These are phyloP conservation scores for Cryptus armator DNA, from an alignment of 2,888 invertebrate genomes.

Conservation along the genomic window DNA sequence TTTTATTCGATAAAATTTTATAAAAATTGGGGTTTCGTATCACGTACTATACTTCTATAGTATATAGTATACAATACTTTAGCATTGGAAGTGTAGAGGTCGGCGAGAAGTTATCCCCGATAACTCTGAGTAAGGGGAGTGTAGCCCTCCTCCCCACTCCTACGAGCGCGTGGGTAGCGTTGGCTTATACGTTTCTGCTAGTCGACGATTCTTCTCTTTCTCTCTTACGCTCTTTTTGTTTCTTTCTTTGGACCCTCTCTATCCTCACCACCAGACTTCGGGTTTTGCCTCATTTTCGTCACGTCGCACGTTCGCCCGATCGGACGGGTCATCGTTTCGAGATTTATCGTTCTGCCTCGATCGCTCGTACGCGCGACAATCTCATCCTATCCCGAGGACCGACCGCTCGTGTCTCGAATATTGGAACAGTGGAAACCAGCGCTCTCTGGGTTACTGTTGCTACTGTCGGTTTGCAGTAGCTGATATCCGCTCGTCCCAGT, in stretches of 20 bases:
- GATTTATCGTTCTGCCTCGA: conserved; percentile 70
- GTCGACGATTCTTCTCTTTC: conserved; percentile 20
- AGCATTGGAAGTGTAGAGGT: conserved; percentile 61
- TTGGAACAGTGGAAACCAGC: conserved; percentile 44
- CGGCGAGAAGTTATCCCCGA: conserved; percentile 62
- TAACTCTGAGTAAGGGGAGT: conserved; percentile 53
- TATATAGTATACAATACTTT: conserved; percentile 61
- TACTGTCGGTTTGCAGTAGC: conserved; percentile 35
- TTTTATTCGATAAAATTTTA: conserved; percentile 46
- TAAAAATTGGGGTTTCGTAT: conserved; percentile 61
- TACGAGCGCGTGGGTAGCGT: background rate
- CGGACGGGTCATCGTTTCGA: conserved; percentile 70
- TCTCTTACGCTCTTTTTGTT: conserved; percentile 7
- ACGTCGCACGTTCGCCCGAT: conserved; percentile 68
- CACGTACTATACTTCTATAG: conserved; percentile 56
- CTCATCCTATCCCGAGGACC: conserved; percentile 52
- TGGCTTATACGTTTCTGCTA: conserved; percentile 23
- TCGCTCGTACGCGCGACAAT: conserved; percentile 58
- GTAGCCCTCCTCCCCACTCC: conserved; percentile 35
- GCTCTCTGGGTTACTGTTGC: conserved; percentile 4
- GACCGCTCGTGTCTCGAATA: conserved; percentile 67
- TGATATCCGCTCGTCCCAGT: conserved; percentile 66
- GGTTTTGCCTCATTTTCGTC: conserved; percentile 68
- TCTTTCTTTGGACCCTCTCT: background rate
- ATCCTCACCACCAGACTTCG: conserved; percentile 7